A percentile compares a stretch with the other conserved stretches of the same genome.
Evolutionary conservation across 1,140 invertebrate genomes (phyloP).

Genomic region (Solen grandis): DNA sequence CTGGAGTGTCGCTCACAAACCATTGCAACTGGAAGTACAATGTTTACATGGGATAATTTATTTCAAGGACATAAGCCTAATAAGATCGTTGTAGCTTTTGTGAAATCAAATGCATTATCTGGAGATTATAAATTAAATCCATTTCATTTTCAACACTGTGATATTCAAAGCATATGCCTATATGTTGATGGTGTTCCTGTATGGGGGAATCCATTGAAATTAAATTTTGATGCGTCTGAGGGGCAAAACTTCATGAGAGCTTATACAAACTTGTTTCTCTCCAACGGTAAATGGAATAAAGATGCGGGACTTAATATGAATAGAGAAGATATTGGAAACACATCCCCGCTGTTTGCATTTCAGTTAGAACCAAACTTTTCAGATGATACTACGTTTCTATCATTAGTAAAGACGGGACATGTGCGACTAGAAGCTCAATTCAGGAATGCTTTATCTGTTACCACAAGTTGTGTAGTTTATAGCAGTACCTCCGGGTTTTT

Average conservation of each 20-base stretch:
- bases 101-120: constrained; percentile 37
- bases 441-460: background rate
- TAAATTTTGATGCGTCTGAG: constrained; percentile 15
- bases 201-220: constrained; percentile 17
- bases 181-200: constrained; percentile 39
- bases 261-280: constrained; percentile 15
- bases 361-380: constrained; percentile 33
- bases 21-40: constrained; percentile 32
- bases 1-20: constrained; percentile 31
- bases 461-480: constrained; percentile 36
- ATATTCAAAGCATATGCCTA: constrained; percentile 22
- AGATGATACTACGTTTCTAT: constrained; percentile 4
- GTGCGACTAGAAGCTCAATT: constrained; percentile 39
- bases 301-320: constrained; percentile 12
- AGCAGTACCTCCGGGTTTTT: constrained; percentile 13
- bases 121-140: constrained; percentile 38
- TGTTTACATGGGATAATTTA: constrained; percentile 39
- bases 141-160: constrained; percentile 35
- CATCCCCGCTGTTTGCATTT: constrained; percentile 11
- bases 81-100: constrained; percentile 24
- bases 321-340: constrained; percentile 23
- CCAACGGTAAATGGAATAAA: constrained; percentile 18
- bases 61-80: constrained; percentile 36
- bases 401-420: constrained; percentile 38
- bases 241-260: constrained; percentile 28